Base-by-base conservation (phyloP, 2,797 vertebrate species). In the Notamacropus eugenii region DNA sequence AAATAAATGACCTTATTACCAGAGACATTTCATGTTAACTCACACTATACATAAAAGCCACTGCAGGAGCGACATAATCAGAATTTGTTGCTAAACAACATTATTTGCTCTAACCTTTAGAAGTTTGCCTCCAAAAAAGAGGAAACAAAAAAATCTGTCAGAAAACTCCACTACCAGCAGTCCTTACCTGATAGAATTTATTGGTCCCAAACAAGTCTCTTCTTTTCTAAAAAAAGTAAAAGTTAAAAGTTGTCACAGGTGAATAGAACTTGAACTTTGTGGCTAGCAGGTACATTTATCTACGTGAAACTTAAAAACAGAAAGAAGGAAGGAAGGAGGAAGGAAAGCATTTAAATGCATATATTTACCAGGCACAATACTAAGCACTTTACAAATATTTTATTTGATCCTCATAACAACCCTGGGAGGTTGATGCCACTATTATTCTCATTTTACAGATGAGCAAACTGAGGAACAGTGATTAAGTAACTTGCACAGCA, bases 191-290 rank as follows among this genome's bases (percentile, higher is more conserved):
- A 93, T 56, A 96, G 94, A 98, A 97, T 94, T 97, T 98, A 98
- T 94, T 96, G 97, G 95, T 98, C 93, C 94, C 97, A 97, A 96
- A 97, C 97, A 98, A 97, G 95, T 95, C 95, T 97, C 97, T 98
- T 98, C 96, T 96, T 97, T 96, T 98, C 97, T 97, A 98, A 97
- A 98, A 91, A 96, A 95, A 97, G 95, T 97, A 97, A 97, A 98
- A 97, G 90, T 97, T 96, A 97, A 57, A 98, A 97, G 93, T 93
- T 93, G 87, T 97, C 97, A 97, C 93, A 55, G 29, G 13, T 91
- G 90, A 54, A 91, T 82, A 4, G 28, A 82, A 22, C 95, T 97
- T 55, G 90, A 96, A 95, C 96, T 95, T 96, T 93, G 93, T 94
- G 91, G 90, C 95, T 90, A 96, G 28, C 0, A 96, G 96, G 92